Percentiles rank a stretch among this genome's conserved stretches.
Conservation (phyloP, 1,140 invertebrate genomes). For the Drosophila varians region DNA sequence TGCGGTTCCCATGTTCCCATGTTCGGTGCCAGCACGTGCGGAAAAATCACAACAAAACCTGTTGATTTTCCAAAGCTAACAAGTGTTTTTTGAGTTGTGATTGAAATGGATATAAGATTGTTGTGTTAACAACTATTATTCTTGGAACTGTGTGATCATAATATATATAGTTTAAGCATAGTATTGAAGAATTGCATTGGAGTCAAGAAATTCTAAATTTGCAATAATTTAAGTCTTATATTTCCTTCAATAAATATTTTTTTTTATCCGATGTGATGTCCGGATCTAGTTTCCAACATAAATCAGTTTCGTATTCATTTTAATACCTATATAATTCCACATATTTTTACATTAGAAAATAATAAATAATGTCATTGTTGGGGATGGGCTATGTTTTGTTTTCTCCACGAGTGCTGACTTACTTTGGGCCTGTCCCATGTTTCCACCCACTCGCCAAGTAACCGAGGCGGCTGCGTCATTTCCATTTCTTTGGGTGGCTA, state of each 20-base stretch:
- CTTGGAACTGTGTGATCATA: too few relatives aligned
- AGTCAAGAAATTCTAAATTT: too few relatives aligned
- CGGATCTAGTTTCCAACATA: neutral
- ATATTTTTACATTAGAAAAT: neutral
- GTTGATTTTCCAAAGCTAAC: slow-evolving; percentile 17
- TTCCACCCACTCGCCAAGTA: slow-evolving; percentile 25
- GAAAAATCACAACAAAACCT: slow-evolving; percentile 19
- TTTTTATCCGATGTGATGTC: too few relatives aligned
- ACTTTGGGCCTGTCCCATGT: slow-evolving; percentile 23
- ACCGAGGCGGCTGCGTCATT: slow-evolving; percentile 36
- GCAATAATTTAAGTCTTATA: too few relatives aligned
- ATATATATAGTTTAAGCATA: too few relatives aligned
- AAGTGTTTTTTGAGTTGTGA: neutral
- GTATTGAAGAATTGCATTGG: neutral
- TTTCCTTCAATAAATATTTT: too few relatives aligned
- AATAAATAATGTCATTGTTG: neutral
- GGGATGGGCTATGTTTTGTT: slow-evolving; percentile 1
- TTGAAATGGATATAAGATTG: neutral
- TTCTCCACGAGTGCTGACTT: slow-evolving; percentile 24
- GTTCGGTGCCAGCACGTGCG: slow-evolving; percentile 40
- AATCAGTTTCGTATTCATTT: neutral
- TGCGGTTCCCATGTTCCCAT: slow-evolving; percentile 30
- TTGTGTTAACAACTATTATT: neutral
- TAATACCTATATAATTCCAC: neutral
- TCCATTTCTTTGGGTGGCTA: slow-evolving; percentile 40